A percentile compares a stretch with the other conserved stretches of the same genome.
phyloP scores from a whole-genome alignment of 2,797 vertebrate genomes.

The Bufotes viridis region DNA sequence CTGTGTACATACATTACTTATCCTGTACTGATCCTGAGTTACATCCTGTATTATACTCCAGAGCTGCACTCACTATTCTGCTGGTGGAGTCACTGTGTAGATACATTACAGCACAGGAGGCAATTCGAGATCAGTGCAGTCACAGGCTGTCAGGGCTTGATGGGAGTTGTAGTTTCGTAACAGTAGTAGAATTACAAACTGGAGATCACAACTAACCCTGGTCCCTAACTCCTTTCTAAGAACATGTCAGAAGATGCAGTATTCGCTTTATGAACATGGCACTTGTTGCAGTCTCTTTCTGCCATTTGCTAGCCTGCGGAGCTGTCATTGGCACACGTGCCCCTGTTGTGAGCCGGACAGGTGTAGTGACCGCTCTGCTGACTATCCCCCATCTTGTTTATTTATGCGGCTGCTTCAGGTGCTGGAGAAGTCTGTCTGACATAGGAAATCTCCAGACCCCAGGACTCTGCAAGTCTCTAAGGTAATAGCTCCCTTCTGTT shows the following conservation, averaged over 20 bases:
- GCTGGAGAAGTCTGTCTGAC: conserved; percentile 8
- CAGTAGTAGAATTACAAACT: neutral
- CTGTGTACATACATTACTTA: too few species aligned
- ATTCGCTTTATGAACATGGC: neutral
- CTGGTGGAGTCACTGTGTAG: neutral
- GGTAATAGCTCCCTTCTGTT: conserved; percentile 60
- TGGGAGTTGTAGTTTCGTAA: neutral
- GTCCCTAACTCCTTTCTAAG: neutral
- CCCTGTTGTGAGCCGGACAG: neutral
- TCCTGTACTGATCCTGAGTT: neutral
- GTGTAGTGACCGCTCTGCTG: conserved; percentile 9
- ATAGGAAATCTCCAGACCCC: conserved; percentile 28
- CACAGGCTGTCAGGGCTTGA: neutral
- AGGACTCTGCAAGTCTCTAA: conserved; percentile 18
- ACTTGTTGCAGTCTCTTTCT: neutral
- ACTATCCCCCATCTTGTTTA: neutral
- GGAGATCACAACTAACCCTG: neutral
- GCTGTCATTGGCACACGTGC: neutral
- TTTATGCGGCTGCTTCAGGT: conserved; percentile 23
- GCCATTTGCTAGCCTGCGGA: neutral
- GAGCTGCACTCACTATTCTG: neutral
- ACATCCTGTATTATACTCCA: neutral
- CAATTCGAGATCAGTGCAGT: neutral
- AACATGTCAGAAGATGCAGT: neutral
- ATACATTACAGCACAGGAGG: neutral